Conservation (phyloP, 2,113 vertebrate species). For the Ciconia maguari region DNA sequence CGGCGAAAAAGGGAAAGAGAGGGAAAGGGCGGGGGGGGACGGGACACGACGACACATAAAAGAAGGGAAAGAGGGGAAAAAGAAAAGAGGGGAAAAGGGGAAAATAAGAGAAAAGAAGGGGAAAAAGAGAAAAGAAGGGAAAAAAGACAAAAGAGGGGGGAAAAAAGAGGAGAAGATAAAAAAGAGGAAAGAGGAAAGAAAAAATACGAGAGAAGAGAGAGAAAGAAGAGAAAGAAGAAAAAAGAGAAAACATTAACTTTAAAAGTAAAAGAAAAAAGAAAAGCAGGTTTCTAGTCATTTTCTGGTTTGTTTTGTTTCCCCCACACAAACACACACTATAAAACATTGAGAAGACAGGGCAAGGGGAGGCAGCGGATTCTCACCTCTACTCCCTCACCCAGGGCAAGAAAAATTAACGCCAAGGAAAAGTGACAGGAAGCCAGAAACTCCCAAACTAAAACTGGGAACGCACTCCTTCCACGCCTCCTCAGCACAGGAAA, state of each 20-base stretch:
- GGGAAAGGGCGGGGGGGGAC: too few species aligned
- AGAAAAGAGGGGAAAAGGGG: background rate
- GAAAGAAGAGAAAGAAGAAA: too few species aligned
- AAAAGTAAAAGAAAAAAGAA: background rate
- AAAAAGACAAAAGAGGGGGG: too few species aligned
- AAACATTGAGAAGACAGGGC: background rate
- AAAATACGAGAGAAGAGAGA: too few species aligned
- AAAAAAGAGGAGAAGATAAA: background rate
- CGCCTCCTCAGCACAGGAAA: background rate
- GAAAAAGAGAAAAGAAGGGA: too few species aligned
- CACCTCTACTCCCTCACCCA: background rate
- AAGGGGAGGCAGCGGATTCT: background rate
- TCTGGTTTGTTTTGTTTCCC: background rate
- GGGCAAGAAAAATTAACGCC: fast-evolving
- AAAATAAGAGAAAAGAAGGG: too few species aligned
- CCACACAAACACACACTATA: background rate
- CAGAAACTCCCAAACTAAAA: background rate
- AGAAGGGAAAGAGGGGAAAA: too few species aligned
- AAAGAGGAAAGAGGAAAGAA: too few species aligned
- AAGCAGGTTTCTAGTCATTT: background rate
- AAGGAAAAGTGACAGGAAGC: background rate
- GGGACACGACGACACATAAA: too few species aligned
- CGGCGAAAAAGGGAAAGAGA: too few species aligned
- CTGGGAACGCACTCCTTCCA: background rate
- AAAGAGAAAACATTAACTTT: background rate